Base-by-base conservation (phyloP, 2,797 vertebrate genomes). In the Tenualosa thibaudeaui region DNA sequence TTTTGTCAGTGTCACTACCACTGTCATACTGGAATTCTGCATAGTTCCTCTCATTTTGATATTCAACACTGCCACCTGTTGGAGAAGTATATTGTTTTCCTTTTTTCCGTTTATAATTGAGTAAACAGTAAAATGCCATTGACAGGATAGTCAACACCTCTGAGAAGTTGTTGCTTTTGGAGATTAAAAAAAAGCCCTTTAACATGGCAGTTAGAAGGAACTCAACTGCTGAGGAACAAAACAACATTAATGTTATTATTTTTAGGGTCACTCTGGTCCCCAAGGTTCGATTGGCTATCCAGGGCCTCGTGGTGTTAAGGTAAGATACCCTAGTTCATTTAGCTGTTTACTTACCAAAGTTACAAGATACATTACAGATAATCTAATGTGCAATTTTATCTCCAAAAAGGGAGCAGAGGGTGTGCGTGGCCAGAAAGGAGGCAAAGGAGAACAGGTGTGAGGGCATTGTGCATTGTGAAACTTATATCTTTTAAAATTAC, bases 301-400 rank as follows among this genome's bases (percentile, higher is more conserved):
- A 19, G 98, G 98, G 22, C 96, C 98, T 85, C 96, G 98, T 84
- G 98, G 98, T 89, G 98, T 99, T 65, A 99, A 99, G 97, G 98
- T 99, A 96, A 90, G 13, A 40, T 89, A 9, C 7, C 78, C n/a
- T 46, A 51, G 88, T 71, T 87, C 13, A 13, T 51, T 3, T 85
- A 62, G 85, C n/a, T 75, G 31, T 82, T 58, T 31, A 68, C 86
- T 19, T 40, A 37, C 50, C 51, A 53, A 50, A 40, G 37, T 81
- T 40, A n/a, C n/a, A n/a, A n/a, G 68, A 24, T 31, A 31, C 12
- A 31, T 4, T 31, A 31, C 24, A 68, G n/a, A 8, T 31, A 68
- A 9, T 22, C 58, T 81, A 26, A 71, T 37, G 7, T 1, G 1
- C 2, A 15, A 37, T 71, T 37, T 4, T 71, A 9, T 71, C 13